Base-by-base conservation (phyloP, 2,888 invertebrate species). In the Cotesia congregata region DNA sequence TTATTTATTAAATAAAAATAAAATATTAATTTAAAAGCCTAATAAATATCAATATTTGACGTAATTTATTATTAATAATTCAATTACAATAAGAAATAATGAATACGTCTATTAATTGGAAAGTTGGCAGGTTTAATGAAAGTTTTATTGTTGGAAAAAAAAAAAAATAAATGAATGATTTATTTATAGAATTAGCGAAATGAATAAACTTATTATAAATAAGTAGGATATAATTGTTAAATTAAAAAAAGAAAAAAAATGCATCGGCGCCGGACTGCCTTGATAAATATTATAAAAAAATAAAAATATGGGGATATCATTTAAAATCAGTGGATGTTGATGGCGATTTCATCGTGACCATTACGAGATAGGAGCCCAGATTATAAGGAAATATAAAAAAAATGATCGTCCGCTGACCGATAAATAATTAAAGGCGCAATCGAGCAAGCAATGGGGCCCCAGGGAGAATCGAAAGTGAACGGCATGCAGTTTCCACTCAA, bases 381-480 rank as follows among this genome's bases (percentile, higher is more conserved):
- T 38, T 59, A 15, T 30, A 50, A 38, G n/a, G 15, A 12, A 41
- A 41, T 50, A 72, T 64, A 72, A 60, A 71, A 71, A 71, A 71
- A 71, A 70, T 75, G 64, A 70, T 70, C 75, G 30, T 68, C 17
- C 30, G 59, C 70, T 75, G 60, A 70, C 64, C 59, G 70, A 70
- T 65, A 75, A 75, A 75, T 65, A 75, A 75, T 75, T 75, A 75
- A 75, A 75, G 75, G 38, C 67, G 39, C 41, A 40, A 70, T 39
- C 70, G 59, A 50, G 64, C 50, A 50, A 20, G 50, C 50, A 41
- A 65, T n/a, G 38, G 50, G 70, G 70, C 75, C 70, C 50, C 68
- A 70, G 70, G 75, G 64, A 59, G 65, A 75, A 75, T 65, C n/a
- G 75, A 75, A 75, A 75, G 75, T 75, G 70, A 75, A 75, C 65